Evolutionary conservation across 2,113 vertebrate species (phyloP).

Genomic region (Epinephelus moara): DNA sequence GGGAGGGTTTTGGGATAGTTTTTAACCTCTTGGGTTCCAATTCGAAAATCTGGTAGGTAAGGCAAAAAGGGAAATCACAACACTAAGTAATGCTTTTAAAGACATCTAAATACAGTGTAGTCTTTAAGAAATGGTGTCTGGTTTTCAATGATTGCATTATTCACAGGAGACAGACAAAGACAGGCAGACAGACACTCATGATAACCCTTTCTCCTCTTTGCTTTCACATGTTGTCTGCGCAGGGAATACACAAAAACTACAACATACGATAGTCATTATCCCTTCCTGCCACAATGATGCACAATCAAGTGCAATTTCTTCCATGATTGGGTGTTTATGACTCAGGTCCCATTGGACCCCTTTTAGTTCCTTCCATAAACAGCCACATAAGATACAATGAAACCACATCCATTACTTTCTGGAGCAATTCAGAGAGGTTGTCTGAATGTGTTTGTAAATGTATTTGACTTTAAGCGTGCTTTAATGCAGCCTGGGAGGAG

Average conservation of each 20-base stretch:
- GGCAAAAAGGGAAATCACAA: no score
- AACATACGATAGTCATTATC: not conserved
- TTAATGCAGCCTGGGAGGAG: slow-evolving; percentile 10
- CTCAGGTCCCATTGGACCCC: slow-evolving; percentile 50
- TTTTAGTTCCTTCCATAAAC: slow-evolving; percentile 45
- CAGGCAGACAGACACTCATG: not conserved
- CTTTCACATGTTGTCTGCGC: not conserved
- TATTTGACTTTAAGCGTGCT: slow-evolving; percentile 19
- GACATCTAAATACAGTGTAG: no score
- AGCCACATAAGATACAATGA: slow-evolving; percentile 35
- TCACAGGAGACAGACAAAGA: not conserved
- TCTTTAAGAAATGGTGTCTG: not conserved
- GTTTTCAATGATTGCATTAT: slow-evolving; percentile 14
- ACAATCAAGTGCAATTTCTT: slow-evolving; percentile 47
- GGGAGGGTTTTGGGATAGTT: no score
- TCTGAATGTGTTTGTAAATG: slow-evolving; percentile 22
- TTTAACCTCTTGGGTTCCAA: no score
- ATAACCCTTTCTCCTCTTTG: not conserved
- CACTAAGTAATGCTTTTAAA: no score
- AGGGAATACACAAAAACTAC: not conserved
- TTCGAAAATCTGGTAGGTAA: no score
- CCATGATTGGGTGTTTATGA: slow-evolving; percentile 65
- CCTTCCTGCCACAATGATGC: slow-evolving; percentile 41
- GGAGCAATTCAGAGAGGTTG: slow-evolving; percentile 31
- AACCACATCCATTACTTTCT: slow-evolving; percentile 61